Percentiles rank a stretch among this genome's conserved stretches.
Evolutionary conservation across 2,797 vertebrate species (phyloP).

Genomic region (Cynodonichthys magdalenae): DNA sequence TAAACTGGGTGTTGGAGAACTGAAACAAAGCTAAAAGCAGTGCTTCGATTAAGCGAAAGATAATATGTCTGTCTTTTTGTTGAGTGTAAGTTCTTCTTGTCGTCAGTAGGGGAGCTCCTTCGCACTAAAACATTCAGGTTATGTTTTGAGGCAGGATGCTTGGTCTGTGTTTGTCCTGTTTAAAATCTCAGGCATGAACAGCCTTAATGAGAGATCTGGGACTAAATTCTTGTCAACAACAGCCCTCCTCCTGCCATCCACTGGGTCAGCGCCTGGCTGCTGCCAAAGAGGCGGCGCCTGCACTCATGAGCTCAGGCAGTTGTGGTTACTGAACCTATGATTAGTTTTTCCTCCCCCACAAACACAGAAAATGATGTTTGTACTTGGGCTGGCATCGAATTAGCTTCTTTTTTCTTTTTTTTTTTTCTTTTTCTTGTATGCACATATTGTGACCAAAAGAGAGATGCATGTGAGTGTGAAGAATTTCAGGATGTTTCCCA

Average conservation of each 20-base stretch:
- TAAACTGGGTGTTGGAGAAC: conserved; percentile 17
- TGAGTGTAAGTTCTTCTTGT: conserved; percentile 29
- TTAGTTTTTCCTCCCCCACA: conserved; percentile 64
- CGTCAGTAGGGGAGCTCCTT: conserved; percentile 58
- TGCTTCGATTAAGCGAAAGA: neutral
- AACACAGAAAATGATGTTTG: conserved; percentile 54
- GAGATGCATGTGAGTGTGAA: conserved; percentile 29
- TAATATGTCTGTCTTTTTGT: neutral
- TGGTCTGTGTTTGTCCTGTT: conserved; percentile 46
- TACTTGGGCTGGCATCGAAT: conserved; percentile 47
- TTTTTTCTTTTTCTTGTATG: no score
- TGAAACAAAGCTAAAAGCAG: conserved; percentile 5
- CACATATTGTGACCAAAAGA: conserved; percentile 26
- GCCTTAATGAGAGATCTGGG: conserved; percentile 75
- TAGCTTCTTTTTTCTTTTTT: conserved; percentile 21
- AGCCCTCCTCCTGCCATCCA: conserved; percentile 60
- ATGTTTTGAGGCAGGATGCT: conserved; percentile 41
- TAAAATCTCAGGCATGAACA: conserved; percentile 69
- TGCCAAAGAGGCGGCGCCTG: conserved; percentile 66
- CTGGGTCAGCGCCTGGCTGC: conserved; percentile 60
- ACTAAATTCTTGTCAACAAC: conserved; percentile 69
- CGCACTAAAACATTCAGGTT: conserved; percentile 24
- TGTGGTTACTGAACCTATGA: conserved; percentile 66
- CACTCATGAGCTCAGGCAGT: conserved; percentile 53
- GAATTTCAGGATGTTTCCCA: conserved; percentile 10